phyloP scores from a whole-genome alignment of 2,888 invertebrate genomes.

The Acrocyrtus sp. region DNA sequence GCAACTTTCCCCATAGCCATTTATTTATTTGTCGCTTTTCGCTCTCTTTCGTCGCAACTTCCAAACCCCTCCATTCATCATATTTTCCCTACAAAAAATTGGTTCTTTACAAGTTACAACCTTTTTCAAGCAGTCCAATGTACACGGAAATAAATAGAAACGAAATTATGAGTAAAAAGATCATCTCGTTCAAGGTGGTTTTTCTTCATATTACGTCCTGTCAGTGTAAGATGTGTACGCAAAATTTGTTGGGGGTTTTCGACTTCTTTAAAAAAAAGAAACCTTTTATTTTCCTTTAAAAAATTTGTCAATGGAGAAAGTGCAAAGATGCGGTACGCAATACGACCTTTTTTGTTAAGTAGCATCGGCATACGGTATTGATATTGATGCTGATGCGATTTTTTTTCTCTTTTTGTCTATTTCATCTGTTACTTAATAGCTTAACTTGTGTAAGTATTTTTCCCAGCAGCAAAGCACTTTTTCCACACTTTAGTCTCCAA shows the following conservation, averaged over 20 bases:
- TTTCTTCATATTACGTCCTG: no score
- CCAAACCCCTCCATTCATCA: not conserved
- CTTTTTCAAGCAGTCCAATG: not conserved
- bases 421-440: conserved; percentile 36
- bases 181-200: no score
- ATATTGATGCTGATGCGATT: conserved; percentile 11
- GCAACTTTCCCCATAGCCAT: conserved; percentile 40
- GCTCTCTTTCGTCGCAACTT: no score
- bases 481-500: conserved; percentile 6
- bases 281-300: no score
- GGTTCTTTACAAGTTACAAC: not conserved
- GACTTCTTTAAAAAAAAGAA: no score
- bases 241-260: no score
- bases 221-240: no score
- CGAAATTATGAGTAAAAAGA: not conserved
- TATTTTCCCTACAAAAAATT: not conserved
- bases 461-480: no score
- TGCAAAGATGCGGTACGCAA: no score
- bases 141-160: not conserved
- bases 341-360: no score
- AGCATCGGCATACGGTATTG: not conserved
- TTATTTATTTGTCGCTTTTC: conserved; percentile 36
- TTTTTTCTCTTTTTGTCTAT: conserved; percentile 29
- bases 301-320: no score
- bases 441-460: conserved; percentile 4